A percentile compares a stretch with the other conserved stretches of the same genome.
phyloP scores from a whole-genome alignment of 2,113 vertebrate genomes.

The Chinchilla lanigera region DNA sequence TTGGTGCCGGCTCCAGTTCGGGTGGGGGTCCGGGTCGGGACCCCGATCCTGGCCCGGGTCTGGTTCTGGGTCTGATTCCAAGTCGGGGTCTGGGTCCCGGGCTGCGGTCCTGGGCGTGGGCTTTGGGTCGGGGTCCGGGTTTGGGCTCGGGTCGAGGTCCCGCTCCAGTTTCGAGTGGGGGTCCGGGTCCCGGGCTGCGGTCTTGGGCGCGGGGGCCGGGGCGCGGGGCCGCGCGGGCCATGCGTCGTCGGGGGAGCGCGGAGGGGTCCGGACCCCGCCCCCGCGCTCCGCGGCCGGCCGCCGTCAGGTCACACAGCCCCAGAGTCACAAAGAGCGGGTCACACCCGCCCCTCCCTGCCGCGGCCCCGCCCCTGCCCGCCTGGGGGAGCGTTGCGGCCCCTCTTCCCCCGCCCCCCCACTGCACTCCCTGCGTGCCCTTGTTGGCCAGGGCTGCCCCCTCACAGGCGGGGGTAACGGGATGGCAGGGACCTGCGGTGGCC shows the following conservation, averaged over 20 bases:
- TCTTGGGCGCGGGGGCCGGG: neutral
- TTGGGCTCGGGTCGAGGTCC: too few relatives aligned
- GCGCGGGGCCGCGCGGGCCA: neutral
- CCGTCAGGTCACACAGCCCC: neutral
- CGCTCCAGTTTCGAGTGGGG: neutral
- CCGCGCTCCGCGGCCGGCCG: neutral
- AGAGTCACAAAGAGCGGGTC: conserved; percentile 71
- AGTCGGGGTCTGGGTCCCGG: neutral
- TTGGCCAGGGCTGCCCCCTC: too few relatives aligned
- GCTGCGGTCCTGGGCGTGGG: neutral
- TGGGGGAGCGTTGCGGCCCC: neutral
- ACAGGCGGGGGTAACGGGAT: neutral
- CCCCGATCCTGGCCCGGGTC: neutral
- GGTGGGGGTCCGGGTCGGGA: neutral
- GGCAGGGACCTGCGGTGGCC: neutral
- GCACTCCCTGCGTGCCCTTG: neutral
- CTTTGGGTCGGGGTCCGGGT: neutral
- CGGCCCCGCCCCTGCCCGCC: neutral
- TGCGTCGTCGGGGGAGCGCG: neutral
- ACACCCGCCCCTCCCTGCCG: conserved; percentile 21
- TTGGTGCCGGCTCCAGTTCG: neutral
- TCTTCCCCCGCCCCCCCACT: too few relatives aligned
- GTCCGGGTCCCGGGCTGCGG: neutral
- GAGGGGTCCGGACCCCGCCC: neutral
- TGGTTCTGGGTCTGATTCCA: neutral